A percentile compares a stretch with the other conserved stretches of the same genome.
phyloP scores from a whole-genome alignment of 2,888 invertebrate species.

The Aleiodes testaceus region DNA sequence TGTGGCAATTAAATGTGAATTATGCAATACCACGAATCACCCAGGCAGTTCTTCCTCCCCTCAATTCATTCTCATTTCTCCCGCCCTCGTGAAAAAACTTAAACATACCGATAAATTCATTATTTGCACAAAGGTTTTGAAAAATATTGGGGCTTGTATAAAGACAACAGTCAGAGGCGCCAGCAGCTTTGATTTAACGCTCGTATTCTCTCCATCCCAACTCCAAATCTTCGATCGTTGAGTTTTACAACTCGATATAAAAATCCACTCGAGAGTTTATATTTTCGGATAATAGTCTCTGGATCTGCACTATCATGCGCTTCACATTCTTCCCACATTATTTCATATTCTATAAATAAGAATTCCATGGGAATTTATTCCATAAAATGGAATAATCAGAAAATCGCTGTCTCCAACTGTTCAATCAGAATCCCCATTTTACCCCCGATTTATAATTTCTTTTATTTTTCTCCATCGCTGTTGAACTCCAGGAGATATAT shows the following conservation, averaged over 20 bases:
- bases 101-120: background rate
- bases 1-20: slow-evolving; percentile 29
- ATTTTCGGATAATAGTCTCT: slow-evolving; percentile 17
- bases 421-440: too few relatives aligned
- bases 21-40: slow-evolving; percentile 20
- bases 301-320: background rate
- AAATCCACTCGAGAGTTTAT: slow-evolving; percentile 17
- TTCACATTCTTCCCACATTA: background rate
- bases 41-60: background rate
- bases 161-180: background rate
- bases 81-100: background rate
- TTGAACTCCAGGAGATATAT: too few relatives aligned
- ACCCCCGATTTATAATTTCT: slow-evolving; percentile 5
- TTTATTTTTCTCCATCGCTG: background rate
- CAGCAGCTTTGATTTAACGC: too few relatives aligned
- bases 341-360: background rate
- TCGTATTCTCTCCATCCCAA: too few relatives aligned
- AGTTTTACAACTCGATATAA: slow-evolving; percentile 17
- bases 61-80: background rate
- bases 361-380: background rate
- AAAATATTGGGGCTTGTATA: background rate
- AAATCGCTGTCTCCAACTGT: too few relatives aligned
- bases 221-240: slow-evolving; percentile 20
- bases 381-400: too few relatives aligned
- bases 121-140: background rate